Conservation (phyloP, 2,888 invertebrate species). For the Nowickia ferox region DNA sequence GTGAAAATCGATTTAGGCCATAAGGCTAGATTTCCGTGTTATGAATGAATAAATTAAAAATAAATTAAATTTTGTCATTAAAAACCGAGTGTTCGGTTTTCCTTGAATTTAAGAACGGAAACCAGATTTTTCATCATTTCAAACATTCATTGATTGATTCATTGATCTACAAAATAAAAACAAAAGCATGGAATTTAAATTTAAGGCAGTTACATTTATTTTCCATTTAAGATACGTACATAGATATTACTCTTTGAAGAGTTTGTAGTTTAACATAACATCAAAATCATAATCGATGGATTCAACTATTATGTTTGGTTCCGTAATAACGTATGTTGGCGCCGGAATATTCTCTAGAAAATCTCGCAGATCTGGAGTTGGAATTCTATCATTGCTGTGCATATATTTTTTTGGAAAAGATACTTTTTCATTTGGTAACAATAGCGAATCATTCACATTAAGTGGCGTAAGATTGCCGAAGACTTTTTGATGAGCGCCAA, state of each 20-base stretch:
- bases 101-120: no score
- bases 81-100: no score
- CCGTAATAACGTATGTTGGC: background rate
- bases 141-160: no score
- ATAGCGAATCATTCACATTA: conserved; percentile 52
- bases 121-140: no score
- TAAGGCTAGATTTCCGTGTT: no score
- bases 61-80: no score
- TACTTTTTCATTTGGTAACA: conserved; percentile 26
- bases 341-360: conserved; percentile 14
- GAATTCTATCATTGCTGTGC: conserved; percentile 1
- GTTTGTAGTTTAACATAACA: background rate
- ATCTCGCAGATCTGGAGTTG: conserved; percentile 28
- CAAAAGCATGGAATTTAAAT: no score
- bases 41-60: no score
- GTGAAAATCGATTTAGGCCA: no score
- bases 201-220: no score
- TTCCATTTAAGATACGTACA: no score
- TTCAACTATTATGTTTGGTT: conserved; percentile 8
- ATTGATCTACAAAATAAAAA: no score
- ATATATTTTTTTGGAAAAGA: conserved; percentile 29
- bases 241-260: background rate
- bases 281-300: conserved; percentile 29
- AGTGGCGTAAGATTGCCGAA: conserved; percentile 41
- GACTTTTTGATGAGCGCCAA: conserved; percentile 29